phyloP scores from a whole-genome alignment of 2,888 invertebrate genomes.

The Seira ritae region DNA sequence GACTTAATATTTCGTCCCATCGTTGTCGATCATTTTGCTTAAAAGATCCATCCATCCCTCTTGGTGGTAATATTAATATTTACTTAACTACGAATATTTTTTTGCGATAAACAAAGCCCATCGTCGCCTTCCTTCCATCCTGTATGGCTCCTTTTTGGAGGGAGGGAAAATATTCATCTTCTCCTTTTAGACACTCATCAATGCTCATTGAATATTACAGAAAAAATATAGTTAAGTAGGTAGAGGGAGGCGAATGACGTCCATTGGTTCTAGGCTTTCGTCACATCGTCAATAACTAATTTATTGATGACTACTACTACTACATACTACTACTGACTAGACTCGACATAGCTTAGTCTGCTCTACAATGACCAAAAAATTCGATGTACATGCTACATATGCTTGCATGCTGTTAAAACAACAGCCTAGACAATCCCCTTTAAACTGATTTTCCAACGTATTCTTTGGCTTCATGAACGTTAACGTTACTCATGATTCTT shows the following conservation, averaged over 20 bases:
- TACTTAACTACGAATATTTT: not conserved
- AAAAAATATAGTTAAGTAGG: not conserved
- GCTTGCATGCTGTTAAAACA: too few species aligned
- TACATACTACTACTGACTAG: too few species aligned
- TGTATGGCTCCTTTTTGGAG: not conserved
- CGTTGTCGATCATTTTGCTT: too few species aligned
- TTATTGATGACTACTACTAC: too few species aligned
- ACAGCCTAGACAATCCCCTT: not conserved
- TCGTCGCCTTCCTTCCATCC: not conserved
- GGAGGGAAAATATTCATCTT: not conserved
- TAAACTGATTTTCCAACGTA: not conserved
- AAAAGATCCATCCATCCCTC: not conserved
- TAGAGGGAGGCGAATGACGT: not conserved
- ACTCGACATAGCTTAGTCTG: too few species aligned
- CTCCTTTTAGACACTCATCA: constrained; percentile 5
- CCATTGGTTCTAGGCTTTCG: constrained; percentile 26
- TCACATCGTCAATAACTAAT: constrained; percentile 43
- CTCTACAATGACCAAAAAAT: too few species aligned
- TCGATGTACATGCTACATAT: too few species aligned
- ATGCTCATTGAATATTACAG: not conserved
- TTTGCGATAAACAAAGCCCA: not conserved
- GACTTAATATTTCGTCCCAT: too few species aligned
- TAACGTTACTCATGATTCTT: too few species aligned
- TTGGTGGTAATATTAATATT: constrained; percentile 5
- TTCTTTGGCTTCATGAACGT: not conserved